Conservation (phyloP, 2,888 invertebrate genomes). For the Nycteola revayana region DNA sequence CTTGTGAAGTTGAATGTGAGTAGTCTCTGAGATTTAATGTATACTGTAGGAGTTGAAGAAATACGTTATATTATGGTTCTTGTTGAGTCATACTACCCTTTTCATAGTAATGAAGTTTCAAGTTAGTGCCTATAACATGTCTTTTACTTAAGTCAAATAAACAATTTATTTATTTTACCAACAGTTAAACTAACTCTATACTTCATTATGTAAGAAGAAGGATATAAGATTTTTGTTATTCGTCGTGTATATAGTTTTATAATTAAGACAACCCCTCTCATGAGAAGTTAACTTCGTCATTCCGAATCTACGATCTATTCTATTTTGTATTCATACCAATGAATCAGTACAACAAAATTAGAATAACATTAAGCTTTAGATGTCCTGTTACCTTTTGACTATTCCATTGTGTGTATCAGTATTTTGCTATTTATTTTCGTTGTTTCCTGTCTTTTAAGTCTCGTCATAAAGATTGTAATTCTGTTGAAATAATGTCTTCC, state of each 20-base stretch:
- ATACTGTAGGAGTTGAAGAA: slow-evolving; percentile 63
- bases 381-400: too few species aligned
- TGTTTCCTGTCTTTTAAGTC: too few species aligned
- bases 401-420: too few species aligned
- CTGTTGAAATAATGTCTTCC: slow-evolving; percentile 61
- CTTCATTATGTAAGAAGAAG: too few species aligned
- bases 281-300: slow-evolving; percentile 50
- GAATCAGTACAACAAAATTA: slow-evolving; percentile 26
- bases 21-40: slow-evolving; percentile 68
- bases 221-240: slow-evolving; percentile 51
- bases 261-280: slow-evolving; percentile 46
- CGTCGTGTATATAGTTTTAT: slow-evolving; percentile 45
- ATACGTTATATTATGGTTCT: slow-evolving; percentile 48
- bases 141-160: too few species aligned
- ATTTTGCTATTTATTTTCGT: too few species aligned
- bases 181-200: too few species aligned
- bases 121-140: too few species aligned
- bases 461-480: too few species aligned
- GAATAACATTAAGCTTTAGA: slow-evolving; percentile 23
- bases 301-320: slow-evolving; percentile 44
- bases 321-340: slow-evolving; percentile 36
- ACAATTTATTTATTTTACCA: too few species aligned
- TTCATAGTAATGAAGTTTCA: too few species aligned
- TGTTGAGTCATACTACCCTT: slow-evolving; percentile 58
- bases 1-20: slow-evolving; percentile 67